Conservation (phyloP, 2,113 vertebrate species). For the Geococcyx californianus region DNA sequence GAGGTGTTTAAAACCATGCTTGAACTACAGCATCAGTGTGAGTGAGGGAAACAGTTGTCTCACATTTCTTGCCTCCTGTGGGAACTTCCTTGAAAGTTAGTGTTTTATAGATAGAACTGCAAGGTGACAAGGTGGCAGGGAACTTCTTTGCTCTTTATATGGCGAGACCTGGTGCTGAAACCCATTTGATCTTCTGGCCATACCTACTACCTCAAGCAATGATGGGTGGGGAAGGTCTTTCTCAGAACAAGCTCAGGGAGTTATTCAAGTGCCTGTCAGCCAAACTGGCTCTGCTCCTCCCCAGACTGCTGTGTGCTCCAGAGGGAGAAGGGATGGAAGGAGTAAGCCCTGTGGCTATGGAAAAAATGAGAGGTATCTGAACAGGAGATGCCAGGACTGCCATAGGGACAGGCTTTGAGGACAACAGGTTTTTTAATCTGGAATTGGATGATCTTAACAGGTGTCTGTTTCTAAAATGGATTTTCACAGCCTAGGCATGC, state of each 20-base stretch:
- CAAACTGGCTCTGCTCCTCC: not conserved
- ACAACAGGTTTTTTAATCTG: not conserved
- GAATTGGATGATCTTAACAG: not conserved
- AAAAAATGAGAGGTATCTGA: not conserved
- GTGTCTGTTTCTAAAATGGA: not conserved
- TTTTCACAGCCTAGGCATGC: fast-evolving
- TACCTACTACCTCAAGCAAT: not conserved
- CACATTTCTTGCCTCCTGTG: not conserved
- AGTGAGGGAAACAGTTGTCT: not conserved
- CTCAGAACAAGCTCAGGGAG: not conserved
- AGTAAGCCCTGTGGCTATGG: not conserved
- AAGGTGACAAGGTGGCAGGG: not conserved
- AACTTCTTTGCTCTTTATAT: not conserved
- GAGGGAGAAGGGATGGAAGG: not conserved
- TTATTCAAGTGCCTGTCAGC: not conserved
- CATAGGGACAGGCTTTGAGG: not conserved
- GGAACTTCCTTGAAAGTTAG: not conserved
- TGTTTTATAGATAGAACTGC: not conserved
- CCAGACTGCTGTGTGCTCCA: not conserved
- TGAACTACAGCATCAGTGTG: not conserved
- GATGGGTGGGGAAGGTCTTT: not conserved
- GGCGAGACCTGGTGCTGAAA: not conserved
- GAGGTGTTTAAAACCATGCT: not conserved
- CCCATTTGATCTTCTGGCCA: not conserved
- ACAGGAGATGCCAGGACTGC: not conserved